These are phyloP conservation scores for Bellardia pandia DNA, from an alignment of 2,888 invertebrate species.

Conservation along the genomic window DNA sequence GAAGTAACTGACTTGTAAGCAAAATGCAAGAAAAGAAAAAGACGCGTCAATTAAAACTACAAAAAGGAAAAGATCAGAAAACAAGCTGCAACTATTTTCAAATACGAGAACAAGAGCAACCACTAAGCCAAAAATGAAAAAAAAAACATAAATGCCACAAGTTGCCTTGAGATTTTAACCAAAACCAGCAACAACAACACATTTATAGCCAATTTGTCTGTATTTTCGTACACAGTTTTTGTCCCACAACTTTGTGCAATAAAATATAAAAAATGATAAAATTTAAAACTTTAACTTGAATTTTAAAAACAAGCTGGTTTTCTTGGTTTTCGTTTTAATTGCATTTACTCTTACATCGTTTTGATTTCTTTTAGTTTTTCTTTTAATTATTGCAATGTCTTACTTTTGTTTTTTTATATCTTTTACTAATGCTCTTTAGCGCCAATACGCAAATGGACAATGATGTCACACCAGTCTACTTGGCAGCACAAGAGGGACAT, in stretches of 20 bases:
- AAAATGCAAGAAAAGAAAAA: slow-evolving; percentile 35
- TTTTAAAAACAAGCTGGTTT: slow-evolving; percentile 8
- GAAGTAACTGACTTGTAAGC: neutral
- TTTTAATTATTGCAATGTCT: slow-evolving; percentile 40
- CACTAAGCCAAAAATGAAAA: slow-evolving; percentile 35
- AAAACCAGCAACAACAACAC: neutral
- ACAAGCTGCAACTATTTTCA: slow-evolving; percentile 26
- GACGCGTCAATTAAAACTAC: slow-evolving; percentile 54
- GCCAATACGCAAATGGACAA: slow-evolving; percentile 97
- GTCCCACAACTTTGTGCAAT: neutral
- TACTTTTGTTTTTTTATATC: slow-evolving; percentile 15
- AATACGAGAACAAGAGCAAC: slow-evolving; percentile 61
- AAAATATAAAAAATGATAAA: slow-evolving; percentile 65
- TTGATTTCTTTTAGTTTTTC: slow-evolving; percentile 16
- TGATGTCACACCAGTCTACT: slow-evolving; percentile 94
- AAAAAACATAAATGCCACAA: slow-evolving; percentile 27
- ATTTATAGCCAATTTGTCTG: slow-evolving; percentile 20
- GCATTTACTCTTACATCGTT: neutral
- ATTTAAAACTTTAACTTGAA: slow-evolving; percentile 53
- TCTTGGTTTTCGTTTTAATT: slow-evolving; percentile 39
- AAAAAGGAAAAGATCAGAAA: slow-evolving; percentile 43
- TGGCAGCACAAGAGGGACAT: slow-evolving; percentile 95
- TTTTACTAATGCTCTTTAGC: slow-evolving; percentile 85
- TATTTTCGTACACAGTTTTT: neutral
- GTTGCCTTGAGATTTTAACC: slow-evolving; percentile 23